Conservation (phyloP, 2,113 vertebrate species). For the Dasypus novemcinctus region DNA sequence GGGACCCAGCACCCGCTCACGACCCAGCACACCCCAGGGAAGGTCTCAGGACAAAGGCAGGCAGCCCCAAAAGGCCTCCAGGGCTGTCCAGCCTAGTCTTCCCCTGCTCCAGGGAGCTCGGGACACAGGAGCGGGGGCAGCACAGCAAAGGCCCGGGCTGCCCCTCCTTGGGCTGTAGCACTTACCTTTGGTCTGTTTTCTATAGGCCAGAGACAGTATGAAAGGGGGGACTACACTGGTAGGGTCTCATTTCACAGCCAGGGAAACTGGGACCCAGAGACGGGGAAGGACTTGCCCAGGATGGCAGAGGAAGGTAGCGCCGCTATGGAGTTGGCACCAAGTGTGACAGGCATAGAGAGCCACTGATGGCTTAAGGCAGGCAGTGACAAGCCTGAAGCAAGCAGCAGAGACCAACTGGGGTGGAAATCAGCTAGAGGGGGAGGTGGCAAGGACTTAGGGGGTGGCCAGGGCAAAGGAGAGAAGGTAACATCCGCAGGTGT, state of each 20-base stretch:
- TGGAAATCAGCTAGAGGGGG: neutral
- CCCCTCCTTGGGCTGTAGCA: neutral
- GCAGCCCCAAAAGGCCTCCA: neutral
- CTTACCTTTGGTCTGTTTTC: neutral
- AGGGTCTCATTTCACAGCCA: neutral
- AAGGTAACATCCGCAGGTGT: neutral
- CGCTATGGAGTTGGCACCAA: neutral
- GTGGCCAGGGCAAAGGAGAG: neutral
- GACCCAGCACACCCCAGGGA: neutral
- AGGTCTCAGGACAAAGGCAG: neutral
- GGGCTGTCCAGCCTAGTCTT: neutral
- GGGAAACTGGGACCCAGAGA: neutral
- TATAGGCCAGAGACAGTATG: neutral
- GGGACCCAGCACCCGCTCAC: slow-evolving; percentile 34
- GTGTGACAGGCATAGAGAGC: neutral
- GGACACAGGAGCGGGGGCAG: neutral
- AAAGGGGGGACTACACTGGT: neutral
- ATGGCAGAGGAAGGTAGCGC: neutral
- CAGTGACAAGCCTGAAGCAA: no score
- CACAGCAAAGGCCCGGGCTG: neutral
- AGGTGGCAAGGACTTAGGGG: neutral
- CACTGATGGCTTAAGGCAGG: neutral
- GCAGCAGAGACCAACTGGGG: neutral
- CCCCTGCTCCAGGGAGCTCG: neutral
- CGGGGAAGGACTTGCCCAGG: neutral